Conservation (phyloP, 1,140 invertebrate genomes). For the Drosophila teissieri region DNA sequence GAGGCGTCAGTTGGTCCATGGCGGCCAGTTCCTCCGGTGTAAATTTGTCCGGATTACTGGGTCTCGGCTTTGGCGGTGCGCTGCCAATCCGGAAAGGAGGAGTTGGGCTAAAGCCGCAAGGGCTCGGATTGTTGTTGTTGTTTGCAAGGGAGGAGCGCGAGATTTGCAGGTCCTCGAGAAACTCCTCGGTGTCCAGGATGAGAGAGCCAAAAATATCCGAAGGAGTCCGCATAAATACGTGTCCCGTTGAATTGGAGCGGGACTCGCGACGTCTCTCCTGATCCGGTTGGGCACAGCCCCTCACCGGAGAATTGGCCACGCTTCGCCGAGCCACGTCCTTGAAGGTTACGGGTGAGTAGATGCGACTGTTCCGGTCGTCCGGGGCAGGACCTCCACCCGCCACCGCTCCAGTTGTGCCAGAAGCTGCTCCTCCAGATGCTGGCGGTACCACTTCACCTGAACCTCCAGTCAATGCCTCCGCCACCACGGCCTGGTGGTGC, state of each 20-base stretch:
- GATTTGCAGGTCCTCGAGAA: constrained; percentile 86
- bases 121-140: constrained; percentile 44
- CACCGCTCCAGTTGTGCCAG: constrained; percentile 75
- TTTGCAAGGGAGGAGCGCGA: constrained; percentile 67
- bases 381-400: constrained; percentile 75
- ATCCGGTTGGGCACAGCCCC: constrained; percentile 74
- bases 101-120: constrained; percentile 70
- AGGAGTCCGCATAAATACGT: constrained; percentile 85
- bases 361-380: constrained; percentile 86
- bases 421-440: constrained; percentile 63
- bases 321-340: constrained; percentile 92
- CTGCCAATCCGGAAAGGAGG: constrained; percentile 79
- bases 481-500: constrained; percentile 66
- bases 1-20: constrained; percentile 79
- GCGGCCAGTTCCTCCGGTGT: constrained; percentile 78
- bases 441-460: background rate
- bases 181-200: constrained; percentile 86
- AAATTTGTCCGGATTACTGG: constrained; percentile 75
- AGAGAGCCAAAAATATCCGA: constrained; percentile 86
- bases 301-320: constrained; percentile 89
- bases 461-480: constrained; percentile 85
- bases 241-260: constrained; percentile 86
- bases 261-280: constrained; percentile 84
- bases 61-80: constrained; percentile 73
- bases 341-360: constrained; percentile 93